Evolutionary conservation across 2,113 vertebrate species (phyloP).

Genomic region (Callipepla squamata): DNA sequence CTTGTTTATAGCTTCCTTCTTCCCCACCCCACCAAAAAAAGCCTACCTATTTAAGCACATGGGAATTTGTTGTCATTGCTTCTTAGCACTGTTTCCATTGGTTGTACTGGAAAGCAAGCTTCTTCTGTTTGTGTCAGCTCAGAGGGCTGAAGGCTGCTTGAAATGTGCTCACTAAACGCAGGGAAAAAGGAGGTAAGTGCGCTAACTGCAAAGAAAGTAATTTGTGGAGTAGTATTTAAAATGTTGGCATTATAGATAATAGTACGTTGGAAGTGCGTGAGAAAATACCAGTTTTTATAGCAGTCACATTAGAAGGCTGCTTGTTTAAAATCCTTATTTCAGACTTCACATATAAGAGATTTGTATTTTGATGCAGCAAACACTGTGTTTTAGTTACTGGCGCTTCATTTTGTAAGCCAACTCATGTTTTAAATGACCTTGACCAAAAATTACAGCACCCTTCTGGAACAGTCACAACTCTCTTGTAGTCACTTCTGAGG

Average conservation of each 20-base stretch:
- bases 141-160: constrained; percentile 38
- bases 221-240: neutral
- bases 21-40: neutral
- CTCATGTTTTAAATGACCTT: neutral
- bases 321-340: neutral
- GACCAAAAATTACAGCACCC: neutral
- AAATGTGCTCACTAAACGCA: neutral
- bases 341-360: neutral
- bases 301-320: neutral
- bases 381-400: neutral
- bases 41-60: constrained; percentile 18
- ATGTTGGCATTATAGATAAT: neutral
- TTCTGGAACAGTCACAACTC: neutral
- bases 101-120: neutral
- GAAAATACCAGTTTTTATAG: neutral
- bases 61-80: constrained; percentile 44
- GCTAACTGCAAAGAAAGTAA: neutral
- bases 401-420: neutral
- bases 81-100: constrained; percentile 14
- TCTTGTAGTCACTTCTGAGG: neutral
- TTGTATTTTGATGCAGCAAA: neutral
- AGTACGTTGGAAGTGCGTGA: neutral
- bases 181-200: constrained; percentile 73
- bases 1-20: neutral
- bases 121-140: constrained; percentile 33